Percentiles rank a stretch among this genome's conserved stretches.
Conservation (phyloP, 2,888 invertebrate species). For the Esperia sulphurella region DNA sequence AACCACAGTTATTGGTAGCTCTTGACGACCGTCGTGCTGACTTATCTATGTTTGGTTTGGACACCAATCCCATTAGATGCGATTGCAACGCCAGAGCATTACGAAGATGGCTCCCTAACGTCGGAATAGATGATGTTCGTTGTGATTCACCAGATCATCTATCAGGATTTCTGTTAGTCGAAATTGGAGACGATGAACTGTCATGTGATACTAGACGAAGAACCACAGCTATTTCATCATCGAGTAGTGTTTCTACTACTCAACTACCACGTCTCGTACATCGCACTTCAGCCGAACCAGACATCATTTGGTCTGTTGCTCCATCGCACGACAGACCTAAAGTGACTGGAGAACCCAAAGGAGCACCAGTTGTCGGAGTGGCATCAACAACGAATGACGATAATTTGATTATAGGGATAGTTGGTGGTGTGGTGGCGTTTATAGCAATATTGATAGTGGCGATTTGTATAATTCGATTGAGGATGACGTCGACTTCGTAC, state of each 20-base stretch:
- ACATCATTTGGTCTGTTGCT: conserved; percentile 94
- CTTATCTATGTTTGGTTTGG: conserved; percentile 85
- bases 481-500: conserved; percentile 84
- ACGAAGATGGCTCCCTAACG: conserved; percentile 86
- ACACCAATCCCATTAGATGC: conserved; percentile 89
- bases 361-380: conserved; percentile 75
- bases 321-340: conserved; percentile 82
- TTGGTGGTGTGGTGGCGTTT: conserved; percentile 94
- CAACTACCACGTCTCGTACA: conserved; percentile 75
- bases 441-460: conserved; percentile 92
- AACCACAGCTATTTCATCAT: conserved; percentile 61
- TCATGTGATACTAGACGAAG: conserved; percentile 85
- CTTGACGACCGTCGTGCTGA: conserved; percentile 90
- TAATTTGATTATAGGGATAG: conserved; percentile 96
- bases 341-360: conserved; percentile 79
- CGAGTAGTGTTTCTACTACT: conserved; percentile 65
- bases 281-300: conserved; percentile 86
- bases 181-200: conserved; percentile 89
- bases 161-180: conserved; percentile 82
- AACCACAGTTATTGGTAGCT: conserved; percentile 88
- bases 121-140: conserved; percentile 80
- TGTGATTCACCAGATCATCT: conserved; percentile 87
- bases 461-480: conserved; percentile 91
- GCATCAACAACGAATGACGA: conserved; percentile 89
- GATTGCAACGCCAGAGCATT: conserved; percentile 91